Base-by-base conservation (phyloP, 1,140 invertebrate genomes). In the Macrocentrus cingulum region DNA sequence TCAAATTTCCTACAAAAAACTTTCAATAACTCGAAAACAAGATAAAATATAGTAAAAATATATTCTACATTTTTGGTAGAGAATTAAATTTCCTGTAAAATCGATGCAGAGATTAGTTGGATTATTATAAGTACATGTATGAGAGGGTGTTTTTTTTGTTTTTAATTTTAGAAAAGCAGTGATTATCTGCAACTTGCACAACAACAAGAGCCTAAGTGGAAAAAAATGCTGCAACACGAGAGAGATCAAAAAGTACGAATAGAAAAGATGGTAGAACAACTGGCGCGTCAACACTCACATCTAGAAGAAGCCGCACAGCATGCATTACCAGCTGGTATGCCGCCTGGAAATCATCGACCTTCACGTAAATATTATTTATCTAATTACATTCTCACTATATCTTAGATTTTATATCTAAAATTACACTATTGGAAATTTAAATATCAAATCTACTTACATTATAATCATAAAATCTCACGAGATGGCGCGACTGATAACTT, bases 251-350 rank as follows among this genome's bases (percentile, higher is more conserved):
- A 95, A 65, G 83, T 90, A 65, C 84, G 92, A n/a, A 81, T 99
- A 39, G 95, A 99, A 77, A 95, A 98, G 69, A 94, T 99, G 80
- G 92, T 99, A 2, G 97, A 99, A 75, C 94, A 97, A 66, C 83
- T 99, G 42, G 97, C 97, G 1, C 87, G 93, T 62, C 97, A 99
- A 75, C 96, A 99, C 73, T 94, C 94, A 20, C 89, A 91, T 62
- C 82, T 99, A 53, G 95, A 97, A 73, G 88, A 90, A 76, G 91
- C 89, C 11, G 90, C 89, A 6, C 84, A 86, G 22, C 80, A 84
- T 46, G 80, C 83, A 25, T 68, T 82, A 45, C 82, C 82, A 46
- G 76, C 81, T 11, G 74, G 72, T 1, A 76, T 66, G 48, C 60
- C 68, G 20, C 39, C 66, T 20, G 68, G 67, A 60, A 60, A 61